Evolutionary conservation across 1,140 invertebrate genomes (phyloP), one percentile per base, ranked within the genome.

Genomic region (Chironomus tepperi): DNA sequence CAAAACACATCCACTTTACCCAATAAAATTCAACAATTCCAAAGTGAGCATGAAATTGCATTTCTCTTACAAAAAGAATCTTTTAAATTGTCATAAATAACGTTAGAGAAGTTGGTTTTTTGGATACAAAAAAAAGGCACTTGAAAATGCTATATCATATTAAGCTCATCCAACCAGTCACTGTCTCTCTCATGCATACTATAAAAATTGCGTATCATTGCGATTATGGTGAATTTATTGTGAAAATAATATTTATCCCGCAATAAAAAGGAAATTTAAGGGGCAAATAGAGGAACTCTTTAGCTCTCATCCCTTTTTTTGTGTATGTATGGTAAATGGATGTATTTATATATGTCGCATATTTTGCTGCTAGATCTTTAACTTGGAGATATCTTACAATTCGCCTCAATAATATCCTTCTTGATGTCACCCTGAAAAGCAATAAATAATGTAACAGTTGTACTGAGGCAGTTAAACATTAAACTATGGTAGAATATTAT

Each of bases 371-470:
- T 34, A 34, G 24, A 47, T 57, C 47, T 57, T 57, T 57, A 34
- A 34, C 24, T 34, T 34, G 24, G 24, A 34, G 24, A 34, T 34
- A 34, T 34, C 24, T 57, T 12, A 57, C 47, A 57, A 47, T 57
- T 57, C 15, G 16, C 65, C 65, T 21, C 65, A 70, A 70, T 16
- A 21, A 70, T 70, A 70, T 21, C 16, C n/a, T 21, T 18, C 65
- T 18, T 18, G 65, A 70, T 70, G 19, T 21, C 9, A 70, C n/a
- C 65, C 65, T 16, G 8, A 19, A 18, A 21, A 19, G 65, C 65
- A 15, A 70, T 70, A 70, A 70, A 70, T 70, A 70, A 70, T 70
- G 65, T 70, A 70, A 70, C 65, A 70, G 65, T 70, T 70, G 65
- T 12, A 57, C 47, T 3, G 9, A 57, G 47, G 24, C 24, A 34